Evolutionary conservation across 2,888 invertebrate species (phyloP).

Genomic region (Nymphalis urticae): DNA sequence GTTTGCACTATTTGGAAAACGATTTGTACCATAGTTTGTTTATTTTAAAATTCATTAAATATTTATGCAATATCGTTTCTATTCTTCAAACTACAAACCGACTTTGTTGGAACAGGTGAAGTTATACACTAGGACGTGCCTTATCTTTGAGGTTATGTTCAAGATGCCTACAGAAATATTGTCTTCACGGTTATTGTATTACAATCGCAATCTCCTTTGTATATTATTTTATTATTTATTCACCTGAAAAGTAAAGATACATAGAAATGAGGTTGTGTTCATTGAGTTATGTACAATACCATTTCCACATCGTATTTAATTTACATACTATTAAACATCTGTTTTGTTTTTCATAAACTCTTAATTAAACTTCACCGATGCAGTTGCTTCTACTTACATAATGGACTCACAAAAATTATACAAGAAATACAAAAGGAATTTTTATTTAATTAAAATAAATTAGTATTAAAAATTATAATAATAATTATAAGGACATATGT

Average conservation of each 20-base stretch:
- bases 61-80: background rate
- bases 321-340: background rate
- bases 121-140: background rate
- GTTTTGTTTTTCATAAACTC: too few species aligned
- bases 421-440: too few species aligned
- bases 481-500: too few species aligned
- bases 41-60: background rate
- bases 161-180: background rate
- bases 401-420: too few species aligned
- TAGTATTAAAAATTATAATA: too few species aligned
- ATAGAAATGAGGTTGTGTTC: slow-evolving; percentile 8
- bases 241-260: background rate
- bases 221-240: slow-evolving; percentile 1
- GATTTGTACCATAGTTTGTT: background rate
- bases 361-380: too few species aligned
- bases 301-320: background rate
- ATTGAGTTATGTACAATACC: background rate
- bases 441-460: too few species aligned
- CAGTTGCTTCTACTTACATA: too few species aligned
- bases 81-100: background rate
- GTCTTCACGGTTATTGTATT: background rate
- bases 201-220: background rate
- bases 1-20: background rate
- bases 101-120: slow-evolving; percentile 4
- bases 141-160: background rate